Evolutionary conservation across 2,113 vertebrate genomes (phyloP).

Genomic region (Tenrec ecaudatus): DNA sequence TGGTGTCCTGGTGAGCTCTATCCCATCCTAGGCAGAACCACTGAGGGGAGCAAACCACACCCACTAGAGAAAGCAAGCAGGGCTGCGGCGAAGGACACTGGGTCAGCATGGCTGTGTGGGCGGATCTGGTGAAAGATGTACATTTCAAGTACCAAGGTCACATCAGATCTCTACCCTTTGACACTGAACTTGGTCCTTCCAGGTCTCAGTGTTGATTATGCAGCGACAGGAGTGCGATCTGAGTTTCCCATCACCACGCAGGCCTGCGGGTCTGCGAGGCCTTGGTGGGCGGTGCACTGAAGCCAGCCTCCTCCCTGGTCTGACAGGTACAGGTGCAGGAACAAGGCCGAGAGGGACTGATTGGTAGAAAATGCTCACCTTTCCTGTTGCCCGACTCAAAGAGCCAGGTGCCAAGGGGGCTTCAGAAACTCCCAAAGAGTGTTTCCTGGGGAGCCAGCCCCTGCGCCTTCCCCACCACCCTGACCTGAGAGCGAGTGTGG

Average conservation of each 20-base stretch:
- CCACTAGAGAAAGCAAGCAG: neutral
- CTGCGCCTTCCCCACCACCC: too few relatives aligned
- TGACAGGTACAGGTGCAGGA: neutral
- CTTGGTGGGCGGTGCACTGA: too few relatives aligned
- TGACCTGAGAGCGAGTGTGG: too few relatives aligned
- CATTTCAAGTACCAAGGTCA: neutral
- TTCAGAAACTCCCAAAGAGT: too few relatives aligned
- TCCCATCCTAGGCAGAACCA: neutral
- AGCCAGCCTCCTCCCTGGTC: too few relatives aligned
- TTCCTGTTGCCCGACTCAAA: neutral
- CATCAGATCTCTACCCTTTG: constrained; percentile 49
- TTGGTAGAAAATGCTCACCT: neutral
- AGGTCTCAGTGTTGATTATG: neutral
- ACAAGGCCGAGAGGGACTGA: neutral
- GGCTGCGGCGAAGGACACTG: too few relatives aligned
- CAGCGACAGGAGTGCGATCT: neutral
- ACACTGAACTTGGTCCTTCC: constrained; percentile 45
- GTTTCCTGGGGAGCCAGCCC: too few relatives aligned
- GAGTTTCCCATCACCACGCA: constrained; percentile 17
- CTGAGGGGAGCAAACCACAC: neutral
- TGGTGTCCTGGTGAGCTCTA: too few relatives aligned
- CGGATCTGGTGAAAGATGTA: neutral
- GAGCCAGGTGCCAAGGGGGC: neutral
- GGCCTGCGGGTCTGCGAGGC: constrained; percentile 31
- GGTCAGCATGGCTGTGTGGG: too few relatives aligned